These are phyloP conservation scores for Glaucomys volans DNA, from an alignment of 2,113 vertebrate genomes.

Conservation along the genomic window DNA sequence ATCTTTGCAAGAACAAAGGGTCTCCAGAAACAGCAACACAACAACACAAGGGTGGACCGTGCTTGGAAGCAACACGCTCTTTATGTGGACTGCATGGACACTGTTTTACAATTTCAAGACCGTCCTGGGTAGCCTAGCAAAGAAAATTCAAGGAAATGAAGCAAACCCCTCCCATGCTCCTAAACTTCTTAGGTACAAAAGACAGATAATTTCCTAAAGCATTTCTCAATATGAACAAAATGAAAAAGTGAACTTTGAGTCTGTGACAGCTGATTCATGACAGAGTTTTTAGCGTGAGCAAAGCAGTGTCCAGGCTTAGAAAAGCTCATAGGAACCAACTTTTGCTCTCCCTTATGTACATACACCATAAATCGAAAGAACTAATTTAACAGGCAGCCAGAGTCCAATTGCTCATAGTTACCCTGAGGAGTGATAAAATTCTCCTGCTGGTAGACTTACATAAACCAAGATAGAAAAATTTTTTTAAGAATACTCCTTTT, in stretches of 20 bases:
- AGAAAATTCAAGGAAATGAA: slow-evolving; percentile 79
- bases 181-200: slow-evolving; percentile 76
- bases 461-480: slow-evolving; percentile 65
- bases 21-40: slow-evolving; percentile 44
- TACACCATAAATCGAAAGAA: slow-evolving; percentile 71
- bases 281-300: slow-evolving; percentile 40
- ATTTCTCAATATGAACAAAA: slow-evolving; percentile 78
- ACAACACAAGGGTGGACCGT: neutral
- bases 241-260: slow-evolving; percentile 77
- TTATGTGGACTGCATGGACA: accelerated
- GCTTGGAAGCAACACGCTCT: neutral
- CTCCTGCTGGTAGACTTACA: slow-evolving; percentile 53
- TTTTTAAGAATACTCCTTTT: slow-evolving; percentile 70
- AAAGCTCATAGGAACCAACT: slow-evolving; percentile 42
- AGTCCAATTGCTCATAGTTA: slow-evolving; percentile 30
- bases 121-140: neutral
- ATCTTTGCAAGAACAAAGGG: slow-evolving; percentile 53
- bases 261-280: slow-evolving; percentile 44
- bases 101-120: slow-evolving; percentile 41
- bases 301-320: slow-evolving; percentile 37
- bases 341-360: slow-evolving; percentile 22
- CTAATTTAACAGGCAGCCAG: slow-evolving; percentile 54
- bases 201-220: slow-evolving; percentile 79
- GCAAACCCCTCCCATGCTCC: slow-evolving; percentile 28
- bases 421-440: slow-evolving; percentile 66